Base-by-base conservation (phyloP, 2,888 invertebrate genomes). In the Bombylius discolor region DNA sequence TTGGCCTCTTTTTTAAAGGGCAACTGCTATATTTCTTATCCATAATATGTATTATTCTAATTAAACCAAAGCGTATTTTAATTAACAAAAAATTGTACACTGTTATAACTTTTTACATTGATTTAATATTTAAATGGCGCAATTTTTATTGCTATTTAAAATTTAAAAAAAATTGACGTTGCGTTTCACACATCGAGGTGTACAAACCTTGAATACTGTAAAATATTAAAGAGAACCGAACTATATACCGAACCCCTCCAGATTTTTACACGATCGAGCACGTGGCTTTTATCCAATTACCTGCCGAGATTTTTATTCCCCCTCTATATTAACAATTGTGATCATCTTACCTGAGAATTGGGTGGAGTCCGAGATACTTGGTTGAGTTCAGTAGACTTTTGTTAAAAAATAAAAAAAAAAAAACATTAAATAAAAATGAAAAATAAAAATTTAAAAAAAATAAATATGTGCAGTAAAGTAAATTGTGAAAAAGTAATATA, bases 1-100 rank as follows among this genome's bases (percentile, higher is more conserved):
- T 68, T 11, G 72, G 72, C 36, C 72, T 67, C 64, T 73, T 73
- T 54, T 73, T 73, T 32, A 73, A 64, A 58, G 72, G 72, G 57
- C 72, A 73, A 64, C 68, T 70, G 58, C 70, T 70, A 58, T 71
- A 72, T 14, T 64, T 61, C 56, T 68, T 71, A 67, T 72, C 69
- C 70, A 72, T 67, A 39, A 49, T 47, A 47, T 14, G n/a, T n/a
- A 39, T 39, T 39, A 39, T 9, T 9, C 7, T 9, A 9, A 39
- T 39, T 9, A 9, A 39, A 39, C 2, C 11, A 39, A 7, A 9
- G 3, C 7, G 11, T 11, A 39, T 11, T 39, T 9, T 9, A 39
- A 7, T 39, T 23, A 23, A 23, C 23, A 23, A 23, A 23, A 23
- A 23, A 23, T 23, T 23, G 23, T 23, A 23, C 23, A 23, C 23